Percentiles rank a stretch among this genome's conserved stretches.
Evolutionary conservation across 2,888 invertebrate species (phyloP).

Genomic region (Calameuta pallipes): DNA sequence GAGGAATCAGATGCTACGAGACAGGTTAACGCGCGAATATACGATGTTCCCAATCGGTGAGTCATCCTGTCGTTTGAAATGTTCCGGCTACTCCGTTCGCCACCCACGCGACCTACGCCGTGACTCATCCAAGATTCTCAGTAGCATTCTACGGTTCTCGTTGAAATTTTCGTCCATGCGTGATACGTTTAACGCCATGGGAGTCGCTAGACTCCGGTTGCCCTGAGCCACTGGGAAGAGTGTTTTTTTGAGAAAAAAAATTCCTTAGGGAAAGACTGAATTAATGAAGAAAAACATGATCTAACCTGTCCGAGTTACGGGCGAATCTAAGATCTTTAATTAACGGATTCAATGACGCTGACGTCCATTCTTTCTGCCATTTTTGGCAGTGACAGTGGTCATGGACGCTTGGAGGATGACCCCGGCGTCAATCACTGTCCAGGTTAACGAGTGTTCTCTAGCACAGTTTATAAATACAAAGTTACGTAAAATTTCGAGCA

Average conservation of each 20-base stretch:
- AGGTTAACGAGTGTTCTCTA: neutral
- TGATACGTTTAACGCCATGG: neutral
- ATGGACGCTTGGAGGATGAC: neutral
- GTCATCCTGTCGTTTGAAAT: constrained; percentile 50
- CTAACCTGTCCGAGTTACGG: neutral
- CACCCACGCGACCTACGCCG: constrained; percentile 43
- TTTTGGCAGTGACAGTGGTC: neutral
- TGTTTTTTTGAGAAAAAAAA: neutral
- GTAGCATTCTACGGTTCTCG: constrained; percentile 24
- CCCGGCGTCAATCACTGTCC: neutral
- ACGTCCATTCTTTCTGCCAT: neutral
- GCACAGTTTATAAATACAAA: neutral
- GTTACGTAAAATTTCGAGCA: neutral
- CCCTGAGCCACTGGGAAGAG: neutral
- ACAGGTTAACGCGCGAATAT: constrained; percentile 39
- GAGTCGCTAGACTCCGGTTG: neutral
- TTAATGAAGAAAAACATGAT: neutral
- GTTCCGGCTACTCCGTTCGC: constrained; percentile 46
- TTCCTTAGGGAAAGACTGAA: neutral
- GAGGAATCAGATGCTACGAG: neutral
- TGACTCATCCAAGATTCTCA: constrained; percentile 46
- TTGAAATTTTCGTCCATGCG: constrained; percentile 3
- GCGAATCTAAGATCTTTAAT: neutral
- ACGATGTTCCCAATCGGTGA: constrained; percentile 50
- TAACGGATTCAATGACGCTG: neutral